Evolutionary conservation across 2,797 vertebrate species (phyloP), one percentile per base, ranked within the genome.

Genomic region (Microchirus variegatus): DNA sequence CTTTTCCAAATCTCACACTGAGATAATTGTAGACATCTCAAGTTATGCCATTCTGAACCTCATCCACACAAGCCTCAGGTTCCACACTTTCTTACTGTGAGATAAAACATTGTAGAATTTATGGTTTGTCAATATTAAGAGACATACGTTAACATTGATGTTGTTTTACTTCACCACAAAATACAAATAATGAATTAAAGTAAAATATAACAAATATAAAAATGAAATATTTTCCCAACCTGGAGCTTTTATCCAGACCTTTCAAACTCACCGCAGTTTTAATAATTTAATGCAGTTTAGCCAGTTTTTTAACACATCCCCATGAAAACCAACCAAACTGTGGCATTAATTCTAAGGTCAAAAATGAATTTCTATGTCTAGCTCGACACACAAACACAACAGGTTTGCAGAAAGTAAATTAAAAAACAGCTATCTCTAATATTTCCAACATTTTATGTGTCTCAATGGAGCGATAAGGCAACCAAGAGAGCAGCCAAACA

Each of bases 21-120:
- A 74, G 73, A 85, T 84, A 70, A 79, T 77, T 51, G 56, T 14
- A 16, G 65, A 83, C 67, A 73, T 59, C 31, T 74, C 47, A 45
- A 65, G 55, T 63, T 66, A 36, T 68, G 62, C 55, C 26, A 57
- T 31, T 56, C 60, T 69, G 43, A 69, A 65, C 55, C 14, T 2
- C 18, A 10, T 60, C 53, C 17, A 22, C 62, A 54, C 10, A 53
- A 53, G 37, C 44, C 46, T 73, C 9, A 42, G 45, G 22, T 60
- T 66, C 46, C 18, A 22, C 3, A 16, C 13, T 56, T 49, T 66
- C 17, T 31, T 17, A 10, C 38, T 14, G 43, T 46, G 16, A 42
- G 37, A 19, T 31, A 31, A 31, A 31, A 31, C 31, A 31, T 31
- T 31, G 31, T 31, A 6, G 31, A 31, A 8, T 8, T 31, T 31